A percentile compares a stretch with the other conserved stretches of the same genome.
Conservation (phyloP, 92 coral and sea anemone species). For the Nematostella vectensis region DNA sequence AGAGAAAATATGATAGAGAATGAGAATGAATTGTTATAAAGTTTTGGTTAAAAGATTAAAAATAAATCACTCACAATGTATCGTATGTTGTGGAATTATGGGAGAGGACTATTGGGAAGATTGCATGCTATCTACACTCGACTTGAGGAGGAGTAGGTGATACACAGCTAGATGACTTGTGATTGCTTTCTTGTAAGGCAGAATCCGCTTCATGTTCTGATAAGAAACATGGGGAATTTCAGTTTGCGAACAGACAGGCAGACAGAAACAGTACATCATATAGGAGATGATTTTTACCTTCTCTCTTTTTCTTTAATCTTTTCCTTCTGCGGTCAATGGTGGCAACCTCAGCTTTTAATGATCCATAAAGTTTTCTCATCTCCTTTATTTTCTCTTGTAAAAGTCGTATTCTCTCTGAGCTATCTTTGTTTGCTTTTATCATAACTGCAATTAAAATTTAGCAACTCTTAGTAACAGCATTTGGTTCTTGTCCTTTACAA, state of each 20-base stretch:
- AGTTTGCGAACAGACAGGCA: too few species aligned
- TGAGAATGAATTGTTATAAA: too few species aligned
- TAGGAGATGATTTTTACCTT: conserved; percentile 31
- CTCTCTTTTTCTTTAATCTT: conserved; percentile 87
- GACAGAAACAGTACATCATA: not conserved
- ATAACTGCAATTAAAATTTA: conserved; percentile 31
- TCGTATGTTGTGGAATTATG: too few species aligned
- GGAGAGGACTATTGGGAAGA: too few species aligned
- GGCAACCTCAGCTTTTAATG: conserved; percentile 94
- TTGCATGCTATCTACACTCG: conserved; percentile 85
- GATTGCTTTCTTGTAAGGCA: not conserved
- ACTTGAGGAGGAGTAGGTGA: conserved; percentile 46
- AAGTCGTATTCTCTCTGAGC: conserved; percentile 84
- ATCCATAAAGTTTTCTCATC: conserved; percentile 90
- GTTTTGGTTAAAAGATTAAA: too few species aligned
- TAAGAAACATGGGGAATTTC: not conserved
- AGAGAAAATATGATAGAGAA: too few species aligned
- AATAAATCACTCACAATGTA: too few species aligned
- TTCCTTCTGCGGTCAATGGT: conserved; percentile 92
- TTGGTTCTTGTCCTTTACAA: not conserved
- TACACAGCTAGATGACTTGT: conserved; percentile 16
- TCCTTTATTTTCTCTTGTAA: conserved; percentile 87
- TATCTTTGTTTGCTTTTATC: conserved; percentile 85
- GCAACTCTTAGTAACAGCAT: too few species aligned
- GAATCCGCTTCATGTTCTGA: not conserved